Conservation (phyloP, 2,797 vertebrate genomes). For the Adrianichthys oophorus region DNA sequence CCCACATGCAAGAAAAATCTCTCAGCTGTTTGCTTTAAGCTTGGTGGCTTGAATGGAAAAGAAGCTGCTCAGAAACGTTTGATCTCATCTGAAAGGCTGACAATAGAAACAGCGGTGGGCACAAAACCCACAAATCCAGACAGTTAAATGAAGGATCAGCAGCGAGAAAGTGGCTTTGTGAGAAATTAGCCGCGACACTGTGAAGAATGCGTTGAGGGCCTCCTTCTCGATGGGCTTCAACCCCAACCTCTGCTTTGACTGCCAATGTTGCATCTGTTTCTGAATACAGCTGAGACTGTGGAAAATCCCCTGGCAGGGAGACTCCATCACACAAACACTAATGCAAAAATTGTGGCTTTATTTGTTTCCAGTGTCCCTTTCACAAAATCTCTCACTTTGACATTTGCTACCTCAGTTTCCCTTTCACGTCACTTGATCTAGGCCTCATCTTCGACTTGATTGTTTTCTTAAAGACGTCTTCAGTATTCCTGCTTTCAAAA, state of each 20-base stretch:
- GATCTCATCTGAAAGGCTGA: conserved; percentile 9
- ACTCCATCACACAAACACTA: conserved; percentile 33
- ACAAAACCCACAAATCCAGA: conserved; percentile 9
- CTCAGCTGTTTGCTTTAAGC: background rate
- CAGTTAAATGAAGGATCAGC: conserved; percentile 7
- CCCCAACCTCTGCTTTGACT: conserved; percentile 54
- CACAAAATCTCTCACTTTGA: conserved; percentile 24
- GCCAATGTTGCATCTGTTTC: conserved; percentile 82
- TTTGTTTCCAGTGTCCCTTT: conserved; percentile 9
- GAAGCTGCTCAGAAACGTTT: background rate
- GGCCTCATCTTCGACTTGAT: conserved; percentile 21
- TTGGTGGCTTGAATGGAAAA: background rate
- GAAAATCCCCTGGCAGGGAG: conserved; percentile 79
- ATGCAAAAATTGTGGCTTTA: conserved; percentile 24
- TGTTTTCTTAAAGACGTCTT: conserved; percentile 16
- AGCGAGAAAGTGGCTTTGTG: conserved; percentile 37
- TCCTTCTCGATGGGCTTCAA: conserved; percentile 60
- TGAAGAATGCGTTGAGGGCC: conserved; percentile 63
- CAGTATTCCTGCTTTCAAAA: conserved; percentile 4
- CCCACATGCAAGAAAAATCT: background rate
- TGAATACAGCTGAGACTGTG: conserved; percentile 74
- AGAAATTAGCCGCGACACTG: conserved; percentile 50
- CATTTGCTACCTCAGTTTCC: conserved; percentile 11
- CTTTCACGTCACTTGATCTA: conserved; percentile 1
- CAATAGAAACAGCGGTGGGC: background rate